Evolutionary conservation across 1,140 invertebrate genomes (phyloP), one percentile per base, ranked within the genome.

Genomic region (Cardiocondyla obscurior): DNA sequence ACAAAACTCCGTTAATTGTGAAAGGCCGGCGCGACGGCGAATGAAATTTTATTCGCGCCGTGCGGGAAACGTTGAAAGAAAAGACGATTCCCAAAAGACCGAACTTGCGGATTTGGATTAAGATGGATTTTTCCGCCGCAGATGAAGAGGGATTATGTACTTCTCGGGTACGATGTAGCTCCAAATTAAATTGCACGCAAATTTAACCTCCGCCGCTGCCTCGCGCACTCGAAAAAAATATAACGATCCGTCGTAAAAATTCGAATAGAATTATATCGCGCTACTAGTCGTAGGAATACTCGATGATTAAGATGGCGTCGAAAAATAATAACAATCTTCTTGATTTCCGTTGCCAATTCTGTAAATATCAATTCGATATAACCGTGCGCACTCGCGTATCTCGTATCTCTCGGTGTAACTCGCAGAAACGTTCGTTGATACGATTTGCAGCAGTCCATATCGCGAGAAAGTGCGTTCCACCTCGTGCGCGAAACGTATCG

Each of bases 401-500:
- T 72, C n/a, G 19, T 44, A 14, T 53, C 36, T 55, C 49, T 25
- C 10, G 12, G 10, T 10, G 57, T 81, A 64, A 70, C 6, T 46
- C 39, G n/a, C 14, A 44, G 60, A 74, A 62, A 25, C 6, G 42
- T 46, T 25, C n/a, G 42, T 33, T 44, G 42, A 22, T 30, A 30
- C 28, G 7, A 36, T 53, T 8, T 16, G 53, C 16, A 30, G 49
- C 81, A 49, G 60, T 86, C 49, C 8, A 30, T 39, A 36, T 77
- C 60, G 30, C 3, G 22, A 30, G 33, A 6, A 67, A 67, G 33
- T 86, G 76, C 55, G 74, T 84, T 64, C 53, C 28, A 53, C 53
- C 57, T 64, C 44, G 36, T 58, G 22, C 36, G 30, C 33, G 72
- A 87, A 70, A 70, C 76, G 33, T 55, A 89, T 89, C 85, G 87